Percentiles rank a stretch among this genome's conserved stretches.
phyloP scores from a whole-genome alignment of 2,888 invertebrate species.

The Rapana venosa region DNA sequence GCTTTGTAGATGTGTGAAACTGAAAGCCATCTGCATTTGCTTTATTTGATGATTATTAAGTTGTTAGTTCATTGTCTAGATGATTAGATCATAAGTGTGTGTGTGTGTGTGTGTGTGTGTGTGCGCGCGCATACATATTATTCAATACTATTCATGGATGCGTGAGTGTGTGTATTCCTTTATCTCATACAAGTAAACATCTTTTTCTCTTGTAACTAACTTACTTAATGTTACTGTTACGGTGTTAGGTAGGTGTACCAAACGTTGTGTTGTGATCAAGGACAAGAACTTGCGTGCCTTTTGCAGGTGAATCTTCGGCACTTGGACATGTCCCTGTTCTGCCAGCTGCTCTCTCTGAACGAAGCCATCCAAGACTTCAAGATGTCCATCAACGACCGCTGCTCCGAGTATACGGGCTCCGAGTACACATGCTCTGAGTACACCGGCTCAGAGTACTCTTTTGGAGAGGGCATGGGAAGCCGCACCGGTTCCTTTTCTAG shows the following conservation, averaged over 20 bases:
- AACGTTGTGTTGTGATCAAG: background rate
- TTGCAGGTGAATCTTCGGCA: constrained; percentile 91
- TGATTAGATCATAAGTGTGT: too few relatives aligned
- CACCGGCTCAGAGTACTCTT: constrained; percentile 71
- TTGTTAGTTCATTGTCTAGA: too few relatives aligned
- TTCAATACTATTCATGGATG: too few relatives aligned
- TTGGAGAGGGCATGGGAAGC: constrained; percentile 63
- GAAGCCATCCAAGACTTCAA: constrained; percentile 94
- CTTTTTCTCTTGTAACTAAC: background rate
- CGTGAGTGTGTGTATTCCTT: background rate
- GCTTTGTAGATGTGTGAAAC: background rate
- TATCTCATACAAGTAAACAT: background rate
- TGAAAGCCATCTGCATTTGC: too few relatives aligned
- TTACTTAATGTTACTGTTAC: background rate
- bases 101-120: constrained; percentile 10
- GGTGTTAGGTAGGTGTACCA: background rate
- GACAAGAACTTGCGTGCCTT: background rate
- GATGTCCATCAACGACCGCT: constrained; percentile 80
- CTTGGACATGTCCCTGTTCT: constrained; percentile 91
- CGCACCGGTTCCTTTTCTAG: constrained; percentile 68
- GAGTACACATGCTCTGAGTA: constrained; percentile 62
- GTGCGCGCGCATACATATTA: background rate
- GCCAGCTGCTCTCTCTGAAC: constrained; percentile 94
- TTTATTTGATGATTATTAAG: too few relatives aligned
- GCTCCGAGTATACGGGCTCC: constrained; percentile 56